Conservation (phyloP, 1,140 invertebrate species). For the Eupeodes corollae region DNA sequence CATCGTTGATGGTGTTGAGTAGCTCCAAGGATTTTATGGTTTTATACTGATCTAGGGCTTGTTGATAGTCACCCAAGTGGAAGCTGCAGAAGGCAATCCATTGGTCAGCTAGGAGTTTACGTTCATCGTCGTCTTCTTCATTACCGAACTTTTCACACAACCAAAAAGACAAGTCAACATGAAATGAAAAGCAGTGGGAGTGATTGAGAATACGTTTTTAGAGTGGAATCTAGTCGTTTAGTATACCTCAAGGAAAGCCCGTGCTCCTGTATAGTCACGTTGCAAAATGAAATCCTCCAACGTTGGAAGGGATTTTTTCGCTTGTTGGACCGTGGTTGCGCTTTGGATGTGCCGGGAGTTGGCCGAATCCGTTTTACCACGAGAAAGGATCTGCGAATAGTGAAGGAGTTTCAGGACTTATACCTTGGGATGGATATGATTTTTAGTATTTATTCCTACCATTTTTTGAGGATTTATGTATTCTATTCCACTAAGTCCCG, state of each 20-base stretch:
- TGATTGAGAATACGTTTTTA: background rate
- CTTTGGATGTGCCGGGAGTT: slow-evolving; percentile 37
- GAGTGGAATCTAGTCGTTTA: slow-evolving; percentile 2
- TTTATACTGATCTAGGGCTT: slow-evolving; percentile 66
- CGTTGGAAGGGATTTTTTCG: slow-evolving; percentile 50
- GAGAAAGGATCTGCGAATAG: slow-evolving; percentile 51
- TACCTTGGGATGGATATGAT: too few species aligned
- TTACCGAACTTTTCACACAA: slow-evolving; percentile 20
- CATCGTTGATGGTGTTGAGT: slow-evolving; percentile 37
- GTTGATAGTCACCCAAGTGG: slow-evolving; percentile 87
- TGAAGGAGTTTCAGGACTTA: too few species aligned
- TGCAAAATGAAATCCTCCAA: slow-evolving; percentile 84
- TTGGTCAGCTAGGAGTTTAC: slow-evolving; percentile 51
- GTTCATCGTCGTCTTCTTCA: slow-evolving; percentile 42
- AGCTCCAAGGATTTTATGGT: slow-evolving; percentile 38
- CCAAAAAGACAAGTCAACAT: background rate
- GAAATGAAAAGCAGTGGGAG: background rate
- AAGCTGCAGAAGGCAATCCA: slow-evolving; percentile 94
- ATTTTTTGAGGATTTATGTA: too few species aligned
- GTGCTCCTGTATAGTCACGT: slow-evolving; percentile 86
- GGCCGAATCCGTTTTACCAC: slow-evolving; percentile 53
- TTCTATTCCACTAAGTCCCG: too few species aligned
- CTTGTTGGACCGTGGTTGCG: slow-evolving; percentile 15
- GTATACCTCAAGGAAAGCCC: slow-evolving; percentile 83
- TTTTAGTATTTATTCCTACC: too few species aligned